A percentile compares a stretch with the other conserved stretches of the same genome.
These are phyloP conservation scores for Cydia strobilella DNA, from an alignment of 1,140 invertebrate genomes.

Conservation along the genomic window DNA sequence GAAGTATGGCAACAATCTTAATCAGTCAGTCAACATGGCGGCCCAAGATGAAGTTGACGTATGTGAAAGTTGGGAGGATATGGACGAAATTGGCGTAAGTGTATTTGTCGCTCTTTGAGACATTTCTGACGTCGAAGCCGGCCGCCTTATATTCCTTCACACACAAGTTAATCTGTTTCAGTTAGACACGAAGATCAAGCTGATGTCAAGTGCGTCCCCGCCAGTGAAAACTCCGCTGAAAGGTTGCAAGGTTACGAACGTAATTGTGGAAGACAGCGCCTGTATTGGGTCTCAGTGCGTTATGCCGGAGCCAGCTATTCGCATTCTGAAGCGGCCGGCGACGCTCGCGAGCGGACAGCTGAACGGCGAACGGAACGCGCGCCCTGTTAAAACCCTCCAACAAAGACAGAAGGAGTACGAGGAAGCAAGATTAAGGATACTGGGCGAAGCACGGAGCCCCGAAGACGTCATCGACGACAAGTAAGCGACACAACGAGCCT, in stretches of 20 bases:
- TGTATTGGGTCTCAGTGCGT: constrained; percentile 77
- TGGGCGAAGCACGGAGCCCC: constrained; percentile 89
- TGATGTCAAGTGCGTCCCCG: constrained; percentile 68
- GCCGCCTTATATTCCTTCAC: constrained; percentile 37
- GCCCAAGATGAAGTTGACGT: constrained; percentile 79
- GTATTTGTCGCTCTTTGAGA: constrained; percentile 50
- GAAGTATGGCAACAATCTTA: constrained; percentile 34
- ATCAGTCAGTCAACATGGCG: constrained; percentile 73
- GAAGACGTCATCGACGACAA: constrained; percentile 84
- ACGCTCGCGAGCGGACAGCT: constrained; percentile 61
- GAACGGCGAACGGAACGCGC: constrained; percentile 82
- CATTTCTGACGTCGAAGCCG: constrained; percentile 33
- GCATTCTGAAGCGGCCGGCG: constrained; percentile 89
- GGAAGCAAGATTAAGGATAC: constrained; percentile 89
- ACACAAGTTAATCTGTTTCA: constrained; percentile 59
- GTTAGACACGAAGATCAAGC: constrained; percentile 74
- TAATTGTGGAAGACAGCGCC: constrained; percentile 72
- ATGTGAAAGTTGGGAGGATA: constrained; percentile 91
- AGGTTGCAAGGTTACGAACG: constrained; percentile 74
- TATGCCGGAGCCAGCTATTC: constrained; percentile 87
- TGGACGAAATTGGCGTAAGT: constrained; percentile 85
- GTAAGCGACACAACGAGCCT: constrained; percentile 75
- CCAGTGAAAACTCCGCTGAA: constrained; percentile 62
- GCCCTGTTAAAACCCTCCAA: constrained; percentile 91
- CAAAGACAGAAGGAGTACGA: constrained; percentile 94